Base-by-base conservation (phyloP, 2,888 invertebrate species). In the Dicycla oo region DNA sequence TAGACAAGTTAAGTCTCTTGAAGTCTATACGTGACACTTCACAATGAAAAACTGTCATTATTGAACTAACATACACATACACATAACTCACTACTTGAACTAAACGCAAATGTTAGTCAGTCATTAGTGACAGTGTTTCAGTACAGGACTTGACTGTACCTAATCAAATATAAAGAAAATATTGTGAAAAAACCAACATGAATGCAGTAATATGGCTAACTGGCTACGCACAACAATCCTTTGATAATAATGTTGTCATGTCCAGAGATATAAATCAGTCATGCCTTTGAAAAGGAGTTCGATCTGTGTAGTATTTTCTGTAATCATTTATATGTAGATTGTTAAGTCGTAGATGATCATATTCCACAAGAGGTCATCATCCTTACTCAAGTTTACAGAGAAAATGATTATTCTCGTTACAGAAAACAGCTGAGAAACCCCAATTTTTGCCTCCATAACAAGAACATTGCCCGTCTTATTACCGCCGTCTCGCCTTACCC, bases 401-500 rank as follows among this genome's bases (percentile, higher is more conserved):
- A 45, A 58, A 43, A 54, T 23, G 15, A 11, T 47, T 49, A 20
- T 54, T 26, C 38, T 49, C 0, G 30, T 62, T 56, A 1, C n/a
- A 72, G 40, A 61, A 71, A 62, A 51, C 38, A 61, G 40, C 30
- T 40, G 1, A 43, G 13, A 58, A 56, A 20, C n/a, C 10, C 11
- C 23, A 34, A 64, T 69, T 65, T 75, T 68, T 67, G 61, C 53
- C 23, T 18, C 51, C n/a, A 61, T 65, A 71, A 57, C 38, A 43
- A 62, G 51, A 54, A 62, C 49, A 67, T 66, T 57, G 57, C 20
- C 23, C 45, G 54, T 30, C 47, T 63, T 67, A 69, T 78, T 70
- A 69, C 30, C 43, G 43, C 23, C 38, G 49, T 65, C 57, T 69
- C 65, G 75, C 23, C 53, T 75, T 69, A 70, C 78, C 70, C 76